Evolutionary conservation across 1,140 invertebrate species (phyloP).

Genomic region (Leptonema lineaticorne): DNA sequence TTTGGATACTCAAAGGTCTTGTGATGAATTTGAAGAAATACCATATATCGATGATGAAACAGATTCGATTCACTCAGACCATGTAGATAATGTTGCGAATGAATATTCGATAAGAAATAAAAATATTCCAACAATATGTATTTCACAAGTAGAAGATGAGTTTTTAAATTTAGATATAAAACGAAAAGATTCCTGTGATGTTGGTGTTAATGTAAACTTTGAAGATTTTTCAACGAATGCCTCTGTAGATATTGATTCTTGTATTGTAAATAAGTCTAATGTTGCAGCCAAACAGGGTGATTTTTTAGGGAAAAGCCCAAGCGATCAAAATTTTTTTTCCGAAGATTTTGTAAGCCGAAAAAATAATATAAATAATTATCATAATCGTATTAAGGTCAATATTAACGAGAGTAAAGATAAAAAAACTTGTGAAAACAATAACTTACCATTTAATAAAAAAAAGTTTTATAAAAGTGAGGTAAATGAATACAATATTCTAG

Average conservation of each 20-base stretch:
- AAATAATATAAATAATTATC: constrained; percentile 13
- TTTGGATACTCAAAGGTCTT: constrained; percentile 17
- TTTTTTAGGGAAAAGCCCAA: constrained; percentile 32
- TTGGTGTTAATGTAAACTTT: constrained; percentile 25
- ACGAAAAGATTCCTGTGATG: constrained; percentile 30
- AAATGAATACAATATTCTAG: constrained; percentile 27
- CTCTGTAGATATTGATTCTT: neutral
- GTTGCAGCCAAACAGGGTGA: constrained; percentile 5
- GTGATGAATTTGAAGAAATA: constrained; percentile 43
- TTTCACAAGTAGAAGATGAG: constrained; percentile 27
- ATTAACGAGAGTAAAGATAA: neutral
- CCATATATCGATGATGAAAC: constrained; percentile 53
- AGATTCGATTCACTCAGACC: constrained; percentile 41
- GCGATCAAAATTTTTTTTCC: constrained; percentile 35
- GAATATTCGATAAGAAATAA: constrained; percentile 18
- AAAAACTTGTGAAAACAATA: neutral
- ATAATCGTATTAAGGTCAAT: constrained; percentile 19
- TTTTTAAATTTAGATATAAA: neutral
- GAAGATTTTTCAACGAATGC: neutral
- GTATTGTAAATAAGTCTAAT: neutral
- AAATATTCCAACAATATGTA: constrained; percentile 17
- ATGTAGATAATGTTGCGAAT: neutral
- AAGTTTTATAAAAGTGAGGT: neutral
- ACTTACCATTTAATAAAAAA: constrained; percentile 7
- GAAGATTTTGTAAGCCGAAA: constrained; percentile 24